Evolutionary conservation across 1,140 invertebrate genomes (phyloP), one percentile per base, ranked within the genome.

Genomic region (Eufriesea mexicana): DNA sequence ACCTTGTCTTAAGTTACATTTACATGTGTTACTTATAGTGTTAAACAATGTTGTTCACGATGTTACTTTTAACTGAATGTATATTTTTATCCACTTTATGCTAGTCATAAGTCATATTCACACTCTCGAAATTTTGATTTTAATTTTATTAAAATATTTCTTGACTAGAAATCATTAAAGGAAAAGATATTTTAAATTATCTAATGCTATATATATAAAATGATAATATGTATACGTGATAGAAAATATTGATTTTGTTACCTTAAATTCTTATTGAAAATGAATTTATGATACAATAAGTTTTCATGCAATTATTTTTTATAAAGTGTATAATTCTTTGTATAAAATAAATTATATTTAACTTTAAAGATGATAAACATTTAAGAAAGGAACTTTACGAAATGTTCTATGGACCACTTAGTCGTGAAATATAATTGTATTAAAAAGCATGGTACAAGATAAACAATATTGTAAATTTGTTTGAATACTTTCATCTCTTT

Each of bases 91-190:
- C 73, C 77, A 87, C 49, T 84, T 84, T 71, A 80, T 35, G 35
- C 85, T 87, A 87, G 81, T 84, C 76, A 86, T 79, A 86, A 87
- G 57, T 80, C 68, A 28, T 77, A 76, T 68, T 28, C 62, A 62
- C 73, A 47, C 35, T 61, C 20, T 67, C 10, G 14, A 35, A 79
- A 45, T 54, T 55, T 82, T 68, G 25, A 70, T 64, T 51, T 72
- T 35, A 25, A 54, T 77, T 75, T 64, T 51, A 47, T 75, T 6
- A 66, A 75, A 45, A 75, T 57, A 71, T 66, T 66, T 23, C n/a
- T 51, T 51, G 9, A 66, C 42, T 67, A 47, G 61, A 25, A 25
- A 25, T 70, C 47, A 78, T 16, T 49, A 35, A 23, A 54, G 23
- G 18, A 51, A 49, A 66, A 18, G 1, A 12, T 51, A 14, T 51